Percentiles rank a stretch among this genome's conserved stretches.
Conservation (phyloP, 2,113 vertebrate genomes). For the Pachypanchax playfairii region DNA sequence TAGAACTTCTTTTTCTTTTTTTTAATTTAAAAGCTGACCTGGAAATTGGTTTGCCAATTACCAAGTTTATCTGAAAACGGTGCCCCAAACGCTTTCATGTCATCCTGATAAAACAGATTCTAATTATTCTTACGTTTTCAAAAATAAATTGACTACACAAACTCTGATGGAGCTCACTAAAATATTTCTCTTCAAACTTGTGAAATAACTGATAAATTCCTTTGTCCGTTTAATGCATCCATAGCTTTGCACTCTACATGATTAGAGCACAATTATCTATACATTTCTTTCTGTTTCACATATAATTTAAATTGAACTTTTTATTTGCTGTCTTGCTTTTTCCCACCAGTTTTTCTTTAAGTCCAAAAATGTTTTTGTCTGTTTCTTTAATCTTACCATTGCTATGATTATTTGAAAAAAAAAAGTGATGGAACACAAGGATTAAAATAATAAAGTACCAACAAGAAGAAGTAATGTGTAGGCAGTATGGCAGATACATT, state of each 20-base stretch:
- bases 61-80: neutral
- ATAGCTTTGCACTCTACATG: neutral
- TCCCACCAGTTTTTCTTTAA: neutral
- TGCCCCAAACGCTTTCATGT: neutral
- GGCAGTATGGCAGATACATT: constrained; percentile 42
- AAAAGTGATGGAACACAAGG: constrained; percentile 21
- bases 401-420: too few species aligned
- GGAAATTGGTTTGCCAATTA: neutral
- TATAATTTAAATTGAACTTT: neutral
- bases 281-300: neutral
- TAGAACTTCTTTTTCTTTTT: too few species aligned
- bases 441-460: constrained; percentile 24
- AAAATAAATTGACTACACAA: neutral
- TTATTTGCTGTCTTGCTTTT: neutral
- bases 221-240: neutral
- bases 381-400: too few species aligned
- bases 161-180: neutral
- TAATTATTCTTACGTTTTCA: neutral
- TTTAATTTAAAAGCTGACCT: too few species aligned
- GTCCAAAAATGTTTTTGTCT: neutral
- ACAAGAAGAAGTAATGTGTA: constrained; percentile 33
- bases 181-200: neutral
- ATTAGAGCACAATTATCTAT: neutral
- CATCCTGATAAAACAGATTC: neutral
- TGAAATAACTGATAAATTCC: neutral